Evolutionary conservation across 2,888 invertebrate genomes (phyloP).

Genomic region (Netelia melanura): DNA sequence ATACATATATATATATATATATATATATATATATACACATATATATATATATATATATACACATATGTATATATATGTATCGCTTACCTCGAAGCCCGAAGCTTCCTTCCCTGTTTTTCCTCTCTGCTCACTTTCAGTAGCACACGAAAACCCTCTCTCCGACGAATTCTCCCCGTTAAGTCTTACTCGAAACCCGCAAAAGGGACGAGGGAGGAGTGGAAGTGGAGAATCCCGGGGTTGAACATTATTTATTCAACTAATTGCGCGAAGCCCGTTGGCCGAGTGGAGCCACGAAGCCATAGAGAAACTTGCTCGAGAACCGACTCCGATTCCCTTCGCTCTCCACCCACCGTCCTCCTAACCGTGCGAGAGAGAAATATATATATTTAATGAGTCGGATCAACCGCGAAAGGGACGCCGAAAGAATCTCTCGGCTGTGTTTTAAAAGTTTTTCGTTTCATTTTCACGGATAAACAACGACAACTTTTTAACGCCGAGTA

Average conservation of each 20-base stretch:
- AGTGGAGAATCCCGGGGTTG: slow-evolving; percentile 67
- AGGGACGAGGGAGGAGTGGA: slow-evolving; percentile 56
- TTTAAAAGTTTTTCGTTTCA: slow-evolving; percentile 7
- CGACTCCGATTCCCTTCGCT: slow-evolving; percentile 35
- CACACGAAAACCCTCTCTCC: slow-evolving; percentile 8
- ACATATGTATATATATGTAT: slow-evolving; percentile 14
- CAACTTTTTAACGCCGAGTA: background rate
- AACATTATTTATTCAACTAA: slow-evolving; percentile 80
- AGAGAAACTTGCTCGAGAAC: slow-evolving; percentile 54
- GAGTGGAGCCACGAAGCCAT: slow-evolving; percentile 62
- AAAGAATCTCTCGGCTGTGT: slow-evolving; percentile 8
- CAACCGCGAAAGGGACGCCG: slow-evolving; percentile 42
- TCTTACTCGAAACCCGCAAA: slow-evolving; percentile 9
- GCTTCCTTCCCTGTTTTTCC: slow-evolving; percentile 14
- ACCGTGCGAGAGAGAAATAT: background rate
- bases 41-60: background rate
- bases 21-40: background rate
- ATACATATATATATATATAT: background rate
- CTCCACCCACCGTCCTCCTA: background rate
- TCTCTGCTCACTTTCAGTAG: slow-evolving; percentile 4
- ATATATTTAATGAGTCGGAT: slow-evolving; percentile 54
- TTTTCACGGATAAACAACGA: slow-evolving; percentile 6
- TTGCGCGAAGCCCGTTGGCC: slow-evolving; percentile 71
- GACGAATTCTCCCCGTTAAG: slow-evolving; percentile 16
- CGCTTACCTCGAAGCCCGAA: background rate